phyloP scores from a whole-genome alignment of 2,113 vertebrate genomes.

The Bubo scandiacus region DNA sequence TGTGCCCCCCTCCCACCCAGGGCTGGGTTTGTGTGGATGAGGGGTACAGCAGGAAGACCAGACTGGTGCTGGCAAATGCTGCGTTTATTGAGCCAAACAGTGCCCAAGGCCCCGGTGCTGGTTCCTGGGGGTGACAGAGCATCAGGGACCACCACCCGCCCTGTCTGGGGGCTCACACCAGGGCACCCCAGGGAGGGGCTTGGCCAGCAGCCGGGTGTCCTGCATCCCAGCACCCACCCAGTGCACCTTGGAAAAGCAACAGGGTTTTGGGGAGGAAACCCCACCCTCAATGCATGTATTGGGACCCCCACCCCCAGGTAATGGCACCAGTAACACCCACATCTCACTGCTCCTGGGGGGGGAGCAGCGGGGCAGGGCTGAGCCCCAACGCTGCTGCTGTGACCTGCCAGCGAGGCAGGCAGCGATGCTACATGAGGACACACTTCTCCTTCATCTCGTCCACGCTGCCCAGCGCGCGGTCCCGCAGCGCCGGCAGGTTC shows the following conservation, averaged over 20 bases:
- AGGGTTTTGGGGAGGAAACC: neutral
- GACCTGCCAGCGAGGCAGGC: fast-evolving
- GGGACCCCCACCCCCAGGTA: neutral
- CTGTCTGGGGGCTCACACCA: fast-evolving
- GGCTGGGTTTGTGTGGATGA: fast-evolving
- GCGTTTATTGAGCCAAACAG: neutral
- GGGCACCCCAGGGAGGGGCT: neutral
- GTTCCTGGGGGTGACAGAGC: too few relatives aligned
- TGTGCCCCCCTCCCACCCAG: neutral
- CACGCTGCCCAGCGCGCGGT: conserved; percentile 49
- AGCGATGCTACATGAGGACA: conserved; percentile 29
- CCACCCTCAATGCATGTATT: fast-evolving
- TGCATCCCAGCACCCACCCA: neutral
- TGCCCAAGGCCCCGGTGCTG: fast-evolving
- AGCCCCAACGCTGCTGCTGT: fast-evolving
- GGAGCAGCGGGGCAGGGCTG: neutral
- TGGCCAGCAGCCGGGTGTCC: neutral
- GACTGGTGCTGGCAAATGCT: fast-evolving
- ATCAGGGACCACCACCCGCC: fast-evolving
- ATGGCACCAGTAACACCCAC: neutral
- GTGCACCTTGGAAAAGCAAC: neutral
- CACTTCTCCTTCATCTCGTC: conserved; percentile 55
- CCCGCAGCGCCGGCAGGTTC: conserved; percentile 68
- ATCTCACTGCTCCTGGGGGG: neutral
- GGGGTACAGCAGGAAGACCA: neutral